Conservation (phyloP, 2,113 vertebrate species). For the Sarotherodon lohbergeri region DNA sequence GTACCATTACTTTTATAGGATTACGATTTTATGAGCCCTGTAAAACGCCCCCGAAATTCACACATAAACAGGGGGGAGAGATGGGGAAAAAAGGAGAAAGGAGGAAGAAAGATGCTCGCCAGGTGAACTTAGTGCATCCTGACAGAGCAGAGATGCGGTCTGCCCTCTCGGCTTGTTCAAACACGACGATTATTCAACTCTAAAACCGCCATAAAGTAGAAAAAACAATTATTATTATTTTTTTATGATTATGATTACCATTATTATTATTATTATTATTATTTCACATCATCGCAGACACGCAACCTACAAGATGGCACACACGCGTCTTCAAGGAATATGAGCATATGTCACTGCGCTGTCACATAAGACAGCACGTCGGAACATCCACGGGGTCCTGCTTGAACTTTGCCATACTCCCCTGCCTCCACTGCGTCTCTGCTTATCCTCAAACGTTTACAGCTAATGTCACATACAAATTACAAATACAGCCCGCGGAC, state of each 20-base stretch:
- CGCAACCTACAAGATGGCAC: not conserved
- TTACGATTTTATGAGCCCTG: not conserved
- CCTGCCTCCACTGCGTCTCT: not conserved
- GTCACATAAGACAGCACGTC: not conserved
- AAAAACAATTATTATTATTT: conserved; percentile 9
- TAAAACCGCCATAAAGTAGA: not conserved
- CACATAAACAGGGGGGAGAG: conserved; percentile 4
- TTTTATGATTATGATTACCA: not conserved
- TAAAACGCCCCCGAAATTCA: not conserved
- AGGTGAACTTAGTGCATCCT: conserved; percentile 37
- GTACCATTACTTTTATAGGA: not conserved
- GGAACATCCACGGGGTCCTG: not conserved
- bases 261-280: not conserved
- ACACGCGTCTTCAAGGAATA: not conserved
- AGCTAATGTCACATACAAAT: conserved; percentile 12
- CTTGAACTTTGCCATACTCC: not conserved
- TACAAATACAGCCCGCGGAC: not conserved
- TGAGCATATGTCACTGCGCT: not conserved
- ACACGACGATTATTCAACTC: conserved; percentile 28
- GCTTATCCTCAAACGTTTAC: conserved; percentile 25
- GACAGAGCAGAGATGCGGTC: conserved; percentile 11
- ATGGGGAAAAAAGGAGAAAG: not conserved
- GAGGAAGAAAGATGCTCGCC: conserved; percentile 4
- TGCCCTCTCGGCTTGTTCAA: conserved; percentile 25
- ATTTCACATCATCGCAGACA: not conserved